Conservation (phyloP, 2,113 vertebrate species). For the Lucifuga dentata region DNA sequence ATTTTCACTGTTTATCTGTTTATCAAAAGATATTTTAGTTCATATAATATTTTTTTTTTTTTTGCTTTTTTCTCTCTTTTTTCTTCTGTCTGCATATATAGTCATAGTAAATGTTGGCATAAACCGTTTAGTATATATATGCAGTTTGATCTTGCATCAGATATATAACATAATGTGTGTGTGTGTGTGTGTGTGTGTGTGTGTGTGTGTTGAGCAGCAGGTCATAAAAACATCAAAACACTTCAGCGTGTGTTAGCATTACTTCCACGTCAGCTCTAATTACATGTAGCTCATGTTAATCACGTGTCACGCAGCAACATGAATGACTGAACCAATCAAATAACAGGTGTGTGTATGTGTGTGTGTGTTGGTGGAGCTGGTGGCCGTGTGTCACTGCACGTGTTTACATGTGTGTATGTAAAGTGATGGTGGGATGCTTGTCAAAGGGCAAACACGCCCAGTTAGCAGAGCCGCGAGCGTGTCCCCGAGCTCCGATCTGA, state of each 20-base stretch:
- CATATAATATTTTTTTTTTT: too few species aligned
- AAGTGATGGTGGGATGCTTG: conserved; percentile 12
- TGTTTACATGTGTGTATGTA: conserved; percentile 16
- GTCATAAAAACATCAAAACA: not conserved
- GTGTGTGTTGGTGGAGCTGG: not conserved
- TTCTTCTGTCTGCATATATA: too few species aligned
- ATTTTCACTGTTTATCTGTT: too few species aligned
- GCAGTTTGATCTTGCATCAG: too few species aligned
- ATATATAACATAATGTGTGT: too few species aligned
- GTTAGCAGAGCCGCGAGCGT: not conserved
- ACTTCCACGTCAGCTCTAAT: conserved; percentile 10
- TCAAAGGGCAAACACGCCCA: conserved; percentile 59
- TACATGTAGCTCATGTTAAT: conserved; percentile 29
- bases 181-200: too few species aligned
- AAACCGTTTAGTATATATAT: too few species aligned
- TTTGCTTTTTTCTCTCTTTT: too few species aligned
- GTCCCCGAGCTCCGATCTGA: conserved; percentile 46
- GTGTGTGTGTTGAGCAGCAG: not conserved
- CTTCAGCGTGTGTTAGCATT: conserved; percentile 15
- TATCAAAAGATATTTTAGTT: too few species aligned
- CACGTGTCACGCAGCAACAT: conserved; percentile 13
- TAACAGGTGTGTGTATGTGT: not conserved
- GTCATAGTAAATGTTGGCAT: too few species aligned
- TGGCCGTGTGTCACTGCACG: not conserved
- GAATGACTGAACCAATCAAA: conserved; percentile 15